Percentiles rank a stretch among this genome's conserved stretches.
Conservation (phyloP, 2,797 vertebrate genomes). For the Meriones psammophilus region DNA sequence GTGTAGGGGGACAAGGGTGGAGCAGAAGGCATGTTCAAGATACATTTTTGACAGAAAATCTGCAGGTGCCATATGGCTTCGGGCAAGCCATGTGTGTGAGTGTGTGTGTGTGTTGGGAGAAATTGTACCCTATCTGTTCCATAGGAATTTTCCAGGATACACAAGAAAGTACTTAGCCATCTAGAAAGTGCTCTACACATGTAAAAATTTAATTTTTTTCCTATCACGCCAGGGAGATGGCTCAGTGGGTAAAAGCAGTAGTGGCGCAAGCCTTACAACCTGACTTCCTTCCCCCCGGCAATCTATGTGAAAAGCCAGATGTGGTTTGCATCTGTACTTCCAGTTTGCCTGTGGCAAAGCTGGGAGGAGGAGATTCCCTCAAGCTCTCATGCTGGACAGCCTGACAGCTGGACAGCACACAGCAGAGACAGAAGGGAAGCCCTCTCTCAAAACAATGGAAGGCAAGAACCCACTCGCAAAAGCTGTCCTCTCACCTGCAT, state of each 20-base stretch:
- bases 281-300: not conserved
- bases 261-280: not conserved
- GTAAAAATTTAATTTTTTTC: not conserved
- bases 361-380: not conserved
- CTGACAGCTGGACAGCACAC: not conserved
- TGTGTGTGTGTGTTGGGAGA: not conserved
- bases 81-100: not conserved
- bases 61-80: constrained; percentile 6
- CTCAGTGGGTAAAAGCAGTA: not conserved
- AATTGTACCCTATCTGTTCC: constrained; percentile 1
- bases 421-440: not conserved
- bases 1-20: not conserved
- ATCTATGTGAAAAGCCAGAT: not conserved
- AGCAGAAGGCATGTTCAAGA: not conserved
- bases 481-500: not conserved
- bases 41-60: not conserved
- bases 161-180: constrained; percentile 24
- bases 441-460: not conserved
- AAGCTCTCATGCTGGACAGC: not conserved
- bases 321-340: not conserved
- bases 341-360: not conserved
- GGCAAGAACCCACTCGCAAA: not conserved
- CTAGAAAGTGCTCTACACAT: not conserved
- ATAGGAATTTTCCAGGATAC: not conserved
- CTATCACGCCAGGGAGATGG: not conserved